Conservation (phyloP, 2,888 invertebrate genomes). For the Sarcophaga rosellei region DNA sequence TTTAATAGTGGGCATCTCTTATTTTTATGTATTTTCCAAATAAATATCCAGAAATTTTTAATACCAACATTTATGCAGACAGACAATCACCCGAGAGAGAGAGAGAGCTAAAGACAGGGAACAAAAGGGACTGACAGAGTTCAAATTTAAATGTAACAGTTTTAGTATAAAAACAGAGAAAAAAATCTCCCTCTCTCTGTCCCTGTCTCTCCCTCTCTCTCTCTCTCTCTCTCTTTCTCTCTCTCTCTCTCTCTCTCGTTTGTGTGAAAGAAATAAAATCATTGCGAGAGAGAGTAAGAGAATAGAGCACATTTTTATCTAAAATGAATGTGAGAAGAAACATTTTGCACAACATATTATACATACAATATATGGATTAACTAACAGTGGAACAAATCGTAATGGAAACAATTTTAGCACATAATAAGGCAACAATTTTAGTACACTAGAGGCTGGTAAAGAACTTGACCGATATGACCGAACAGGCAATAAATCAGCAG, state of each 20-base stretch:
- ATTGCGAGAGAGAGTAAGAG: too few relatives aligned
- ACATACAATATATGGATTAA: not conserved
- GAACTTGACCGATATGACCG: too few relatives aligned
- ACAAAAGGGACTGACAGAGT: not conserved
- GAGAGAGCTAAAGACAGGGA: not conserved
- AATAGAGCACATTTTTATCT: not conserved
- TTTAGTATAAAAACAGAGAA: not conserved
- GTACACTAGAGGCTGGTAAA: too few relatives aligned
- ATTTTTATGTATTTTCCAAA: too few relatives aligned
- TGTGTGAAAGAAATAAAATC: too few relatives aligned
- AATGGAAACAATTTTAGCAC: not conserved
- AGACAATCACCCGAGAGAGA: not conserved
- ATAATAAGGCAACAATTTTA: not conserved
- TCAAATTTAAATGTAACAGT: not conserved
- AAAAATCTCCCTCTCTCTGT: not conserved
- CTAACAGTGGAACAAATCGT: not conserved
- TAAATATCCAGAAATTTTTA: too few relatives aligned
- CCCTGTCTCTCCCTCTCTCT: not conserved
- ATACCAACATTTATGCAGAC: not conserved
- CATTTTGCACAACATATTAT: not conserved
- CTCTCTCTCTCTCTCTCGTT: too few relatives aligned
- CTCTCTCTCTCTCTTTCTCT: not conserved
- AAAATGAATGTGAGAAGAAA: not conserved
- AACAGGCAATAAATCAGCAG: too few relatives aligned
- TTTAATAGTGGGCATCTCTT: too few relatives aligned